phyloP scores from a whole-genome alignment of 2,797 vertebrate genomes.

The Poeciliopsis paucimaculata region DNA sequence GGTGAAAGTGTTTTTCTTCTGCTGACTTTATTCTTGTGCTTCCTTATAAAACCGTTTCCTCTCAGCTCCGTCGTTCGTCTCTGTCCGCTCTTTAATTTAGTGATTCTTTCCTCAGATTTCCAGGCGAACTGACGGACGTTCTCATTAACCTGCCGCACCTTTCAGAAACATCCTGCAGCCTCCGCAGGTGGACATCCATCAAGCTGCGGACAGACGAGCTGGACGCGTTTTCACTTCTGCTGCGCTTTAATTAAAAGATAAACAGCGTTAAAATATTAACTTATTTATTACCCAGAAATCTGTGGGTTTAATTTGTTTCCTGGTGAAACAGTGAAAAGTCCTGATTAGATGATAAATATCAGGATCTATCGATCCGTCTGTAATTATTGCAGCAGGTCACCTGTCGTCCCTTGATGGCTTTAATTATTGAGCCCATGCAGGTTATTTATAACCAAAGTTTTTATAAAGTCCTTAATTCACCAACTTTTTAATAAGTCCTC shows the following conservation, averaged over 20 bases:
- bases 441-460: conserved; percentile 52
- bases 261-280: neutral
- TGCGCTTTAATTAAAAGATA: neutral
- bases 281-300: neutral
- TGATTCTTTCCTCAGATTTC: neutral
- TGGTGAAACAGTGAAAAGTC: conserved; percentile 9
- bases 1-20: no score
- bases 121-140: neutral
- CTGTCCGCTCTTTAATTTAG: neutral
- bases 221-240: neutral
- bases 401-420: conserved; percentile 11
- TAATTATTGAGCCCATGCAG: conserved; percentile 8
- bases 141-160: conserved; percentile 6
- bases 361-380: conserved; percentile 10
- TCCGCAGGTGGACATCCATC: neutral
- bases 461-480: conserved; percentile 41
- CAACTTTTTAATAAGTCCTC: conserved; percentile 65
- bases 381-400: conserved; percentile 36
- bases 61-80: neutral
- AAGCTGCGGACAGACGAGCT: neutral
- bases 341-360: conserved; percentile 19
- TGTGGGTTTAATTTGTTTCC: neutral
- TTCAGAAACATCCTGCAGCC: conserved; percentile 3
- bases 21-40: no score
- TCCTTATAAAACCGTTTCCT: no score